Conservation (phyloP, 2,113 vertebrate genomes). For the Pseudonaja textilis region DNA sequence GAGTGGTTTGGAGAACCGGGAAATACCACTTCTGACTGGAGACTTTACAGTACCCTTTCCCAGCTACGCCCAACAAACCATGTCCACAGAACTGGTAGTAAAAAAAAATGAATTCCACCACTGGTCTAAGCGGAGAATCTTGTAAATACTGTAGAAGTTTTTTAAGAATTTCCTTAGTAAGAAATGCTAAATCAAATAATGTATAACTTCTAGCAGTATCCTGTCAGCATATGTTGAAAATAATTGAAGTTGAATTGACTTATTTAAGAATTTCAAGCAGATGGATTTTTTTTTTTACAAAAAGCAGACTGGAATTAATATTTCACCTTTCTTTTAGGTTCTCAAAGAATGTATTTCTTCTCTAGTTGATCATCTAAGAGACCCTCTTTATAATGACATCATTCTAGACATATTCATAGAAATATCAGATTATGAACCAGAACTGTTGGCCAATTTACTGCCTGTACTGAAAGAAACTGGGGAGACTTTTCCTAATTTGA, state of each 20-base stretch:
- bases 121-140: constrained; percentile 30
- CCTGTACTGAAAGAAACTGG: constrained; percentile 74
- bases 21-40: too few relatives aligned
- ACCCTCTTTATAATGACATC: constrained; percentile 75
- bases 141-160: background rate
- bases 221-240: constrained; percentile 41
- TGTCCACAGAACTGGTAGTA: too few relatives aligned
- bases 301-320: background rate
- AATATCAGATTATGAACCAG: constrained; percentile 80
- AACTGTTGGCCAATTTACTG: constrained; percentile 77
- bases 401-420: constrained; percentile 79
- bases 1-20: too few relatives aligned
- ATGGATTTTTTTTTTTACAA: background rate
- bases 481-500: constrained; percentile 75
- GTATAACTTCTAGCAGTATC: constrained; percentile 46
- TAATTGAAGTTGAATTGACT: constrained; percentile 49
- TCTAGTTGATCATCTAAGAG: constrained; percentile 73
- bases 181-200: constrained; percentile 30
- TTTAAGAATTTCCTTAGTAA: constrained; percentile 36
- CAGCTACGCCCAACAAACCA: too few relatives aligned
- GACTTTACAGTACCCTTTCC: too few relatives aligned
- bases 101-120: too few relatives aligned
- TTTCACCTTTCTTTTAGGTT: constrained; percentile 67
- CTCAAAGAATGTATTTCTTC: constrained; percentile 80
- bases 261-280: constrained; percentile 13